Evolutionary conservation across 2,797 vertebrate species (phyloP).

Genomic region (Catharus ustulatus): DNA sequence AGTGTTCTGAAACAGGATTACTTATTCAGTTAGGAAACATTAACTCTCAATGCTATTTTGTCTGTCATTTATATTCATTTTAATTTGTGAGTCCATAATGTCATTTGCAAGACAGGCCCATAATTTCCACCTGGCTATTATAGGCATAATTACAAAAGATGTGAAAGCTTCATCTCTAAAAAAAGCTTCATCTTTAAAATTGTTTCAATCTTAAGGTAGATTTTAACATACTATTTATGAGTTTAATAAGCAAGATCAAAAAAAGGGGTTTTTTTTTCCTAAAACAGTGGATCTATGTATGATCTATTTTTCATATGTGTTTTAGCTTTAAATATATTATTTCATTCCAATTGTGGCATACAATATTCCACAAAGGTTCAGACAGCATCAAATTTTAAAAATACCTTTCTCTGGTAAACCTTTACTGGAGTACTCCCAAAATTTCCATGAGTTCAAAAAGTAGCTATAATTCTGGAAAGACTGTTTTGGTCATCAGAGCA

Average conservation of each 20-base stretch:
- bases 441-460: background rate
- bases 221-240: background rate
- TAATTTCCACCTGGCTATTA: constrained; percentile 12
- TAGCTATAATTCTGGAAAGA: background rate
- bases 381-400: background rate
- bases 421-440: background rate
- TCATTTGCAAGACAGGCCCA: constrained; percentile 29
- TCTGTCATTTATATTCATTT: constrained; percentile 66
- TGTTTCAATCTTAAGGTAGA: background rate
- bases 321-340: background rate
- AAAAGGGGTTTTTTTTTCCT: background rate
- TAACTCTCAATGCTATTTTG: constrained; percentile 43
- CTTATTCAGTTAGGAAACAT: constrained; percentile 51
- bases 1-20: background rate
- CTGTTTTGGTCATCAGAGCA: background rate
- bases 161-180: background rate
- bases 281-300: background rate
- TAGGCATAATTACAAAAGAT: background rate
- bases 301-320: background rate
- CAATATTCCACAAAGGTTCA: background rate
- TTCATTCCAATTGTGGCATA: background rate
- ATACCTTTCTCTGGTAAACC: background rate
- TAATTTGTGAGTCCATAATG: constrained; percentile 16
- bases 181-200: constrained; percentile 2
- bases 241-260: background rate